phyloP scores from a whole-genome alignment of 2,113 vertebrate species.

The Rhynchopsitta pachyrhyncha region DNA sequence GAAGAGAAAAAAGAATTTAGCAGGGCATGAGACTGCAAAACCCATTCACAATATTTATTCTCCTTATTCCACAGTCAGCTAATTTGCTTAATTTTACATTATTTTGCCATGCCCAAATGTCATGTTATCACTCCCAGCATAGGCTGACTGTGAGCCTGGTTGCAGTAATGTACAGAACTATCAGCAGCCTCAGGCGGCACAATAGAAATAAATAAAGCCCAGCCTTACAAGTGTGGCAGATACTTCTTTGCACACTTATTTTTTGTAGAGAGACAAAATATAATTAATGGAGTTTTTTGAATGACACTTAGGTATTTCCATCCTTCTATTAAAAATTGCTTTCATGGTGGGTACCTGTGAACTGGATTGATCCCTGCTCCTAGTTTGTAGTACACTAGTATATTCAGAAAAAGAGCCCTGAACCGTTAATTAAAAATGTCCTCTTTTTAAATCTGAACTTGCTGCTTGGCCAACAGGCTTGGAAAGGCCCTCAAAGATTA shows the following conservation, averaged over 20 bases:
- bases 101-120: not conserved
- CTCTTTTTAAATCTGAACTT: not conserved
- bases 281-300: not conserved
- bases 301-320: not conserved
- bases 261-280: not conserved
- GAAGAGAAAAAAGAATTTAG: not conserved
- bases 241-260: not conserved
- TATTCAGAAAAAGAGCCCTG: not conserved
- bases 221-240: not conserved
- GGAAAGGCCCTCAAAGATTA: constrained; percentile 40
- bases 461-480: not conserved
- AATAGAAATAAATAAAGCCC: not conserved
- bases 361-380: not conserved
- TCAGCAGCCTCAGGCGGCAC: not conserved
- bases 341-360: not conserved
- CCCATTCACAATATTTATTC: not conserved
- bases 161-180: not conserved
- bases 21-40: not conserved
- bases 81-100: not conserved
- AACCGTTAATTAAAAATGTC: not conserved
- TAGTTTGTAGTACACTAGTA: not conserved
- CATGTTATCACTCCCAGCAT: not conserved
- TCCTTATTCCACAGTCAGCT: not conserved
- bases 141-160: not conserved
- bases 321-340: not conserved